Conservation (phyloP, 2,797 vertebrate species). For the Prionace glauca region DNA sequence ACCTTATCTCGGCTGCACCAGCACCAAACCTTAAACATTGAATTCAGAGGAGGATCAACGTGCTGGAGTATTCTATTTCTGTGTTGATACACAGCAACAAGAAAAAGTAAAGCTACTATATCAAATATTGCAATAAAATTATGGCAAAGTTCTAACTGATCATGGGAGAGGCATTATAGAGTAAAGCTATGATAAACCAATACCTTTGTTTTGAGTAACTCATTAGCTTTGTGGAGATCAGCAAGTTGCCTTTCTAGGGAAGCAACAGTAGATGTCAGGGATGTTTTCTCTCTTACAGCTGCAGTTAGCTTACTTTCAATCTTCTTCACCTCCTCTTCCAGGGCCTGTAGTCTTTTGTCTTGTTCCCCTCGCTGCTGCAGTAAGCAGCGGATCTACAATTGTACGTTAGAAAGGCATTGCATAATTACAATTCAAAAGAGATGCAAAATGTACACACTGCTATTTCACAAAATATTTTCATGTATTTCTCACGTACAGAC, state of each 20-base stretch:
- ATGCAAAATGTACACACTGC: neutral
- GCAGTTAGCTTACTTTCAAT: slow-evolving; percentile 72
- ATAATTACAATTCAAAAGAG: neutral
- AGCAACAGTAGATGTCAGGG: slow-evolving; percentile 67
- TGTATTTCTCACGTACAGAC: neutral
- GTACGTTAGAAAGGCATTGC: neutral
- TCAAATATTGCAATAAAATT: neutral
- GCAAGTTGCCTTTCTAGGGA: slow-evolving; percentile 76
- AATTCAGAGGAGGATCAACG: neutral
- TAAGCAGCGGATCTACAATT: slow-evolving; percentile 72
- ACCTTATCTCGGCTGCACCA: neutral
- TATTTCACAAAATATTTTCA: neutral
- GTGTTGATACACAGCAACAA: neutral
- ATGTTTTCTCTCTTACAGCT: slow-evolving; percentile 76
- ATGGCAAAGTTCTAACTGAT: neutral
- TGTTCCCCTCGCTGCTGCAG: slow-evolving; percentile 77
- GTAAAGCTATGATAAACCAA: neutral
- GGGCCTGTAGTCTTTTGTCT: slow-evolving; percentile 63
- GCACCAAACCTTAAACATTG: neutral
- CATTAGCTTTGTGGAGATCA: slow-evolving; percentile 77
- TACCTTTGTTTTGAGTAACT: slow-evolving; percentile 89
- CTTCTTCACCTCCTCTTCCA: slow-evolving; percentile 77
- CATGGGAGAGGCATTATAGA: neutral
- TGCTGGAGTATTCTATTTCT: neutral
- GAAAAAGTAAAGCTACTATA: neutral